Percentiles rank a stretch among this genome's conserved stretches.
Conservation (phyloP, 2,797 vertebrate species). For the Squalus acanthias region DNA sequence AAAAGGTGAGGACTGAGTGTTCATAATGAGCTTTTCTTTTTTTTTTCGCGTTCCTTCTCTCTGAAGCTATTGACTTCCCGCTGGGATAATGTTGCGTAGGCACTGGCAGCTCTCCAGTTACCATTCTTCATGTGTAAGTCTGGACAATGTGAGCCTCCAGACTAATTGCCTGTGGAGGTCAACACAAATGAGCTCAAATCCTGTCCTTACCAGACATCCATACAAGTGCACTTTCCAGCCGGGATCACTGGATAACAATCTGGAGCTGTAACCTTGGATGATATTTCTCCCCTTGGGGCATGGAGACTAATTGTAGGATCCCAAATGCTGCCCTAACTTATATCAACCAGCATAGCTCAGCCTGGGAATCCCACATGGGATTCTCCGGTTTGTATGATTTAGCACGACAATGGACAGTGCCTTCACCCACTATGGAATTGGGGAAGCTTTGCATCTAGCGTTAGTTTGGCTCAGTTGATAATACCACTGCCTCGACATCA, state of each 20-base stretch:
- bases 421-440: not conserved
- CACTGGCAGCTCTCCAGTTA: not conserved
- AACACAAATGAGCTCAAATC: not conserved
- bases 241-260: not conserved
- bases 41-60: not conserved
- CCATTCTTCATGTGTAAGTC: not conserved
- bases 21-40: not conserved
- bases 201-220: not conserved
- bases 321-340: not conserved
- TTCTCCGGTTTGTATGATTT: not conserved
- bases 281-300: not conserved
- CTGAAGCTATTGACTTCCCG: not conserved
- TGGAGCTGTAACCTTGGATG: not conserved
- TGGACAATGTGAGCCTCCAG: not conserved
- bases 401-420: not conserved
- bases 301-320: not conserved
- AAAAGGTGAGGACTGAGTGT: not conserved
- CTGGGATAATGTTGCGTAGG: not conserved
- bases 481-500: not conserved
- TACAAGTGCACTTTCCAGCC: not conserved
- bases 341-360: not conserved
- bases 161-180: not conserved
- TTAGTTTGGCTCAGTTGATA: not conserved
- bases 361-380: not conserved
- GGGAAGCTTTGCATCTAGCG: not conserved